A percentile compares a stretch with the other conserved stretches of the same genome.
Conservation (phyloP, 2,888 invertebrate species). For the Nysson spinosus region DNA sequence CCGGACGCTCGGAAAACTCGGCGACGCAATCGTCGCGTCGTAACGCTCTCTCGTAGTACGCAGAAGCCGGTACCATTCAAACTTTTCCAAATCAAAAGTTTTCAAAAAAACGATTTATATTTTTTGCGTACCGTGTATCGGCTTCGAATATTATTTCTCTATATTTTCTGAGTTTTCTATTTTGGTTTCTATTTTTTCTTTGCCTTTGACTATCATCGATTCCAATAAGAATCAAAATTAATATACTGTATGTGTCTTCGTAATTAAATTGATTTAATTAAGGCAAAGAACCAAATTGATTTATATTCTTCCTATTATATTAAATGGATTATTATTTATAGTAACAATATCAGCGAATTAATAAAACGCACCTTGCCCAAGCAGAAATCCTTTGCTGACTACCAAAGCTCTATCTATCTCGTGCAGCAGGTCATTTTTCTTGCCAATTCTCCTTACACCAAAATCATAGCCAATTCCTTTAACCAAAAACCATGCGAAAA, state of each 20-base stretch:
- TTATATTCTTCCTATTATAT: no score
- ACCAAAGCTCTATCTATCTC: constrained; percentile 82
- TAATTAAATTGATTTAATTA: no score
- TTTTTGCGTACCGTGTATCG: no score
- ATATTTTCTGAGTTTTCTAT: no score
- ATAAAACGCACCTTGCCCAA: constrained; percentile 77
- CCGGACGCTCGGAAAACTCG: constrained; percentile 66
- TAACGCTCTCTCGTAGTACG: constrained; percentile 27
- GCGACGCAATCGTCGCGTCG: constrained; percentile 16
- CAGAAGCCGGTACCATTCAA: constrained; percentile 43
- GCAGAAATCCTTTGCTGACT: constrained; percentile 82
- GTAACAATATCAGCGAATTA: no score
- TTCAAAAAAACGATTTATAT: not conserved
- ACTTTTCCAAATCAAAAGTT: constrained; percentile 23
- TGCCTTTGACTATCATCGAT: no score
- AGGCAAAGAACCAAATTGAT: no score
- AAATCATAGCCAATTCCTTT: constrained; percentile 61
- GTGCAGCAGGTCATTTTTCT: constrained; percentile 78
- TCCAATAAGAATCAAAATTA: no score
- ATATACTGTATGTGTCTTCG: no score
- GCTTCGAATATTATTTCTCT: no score
- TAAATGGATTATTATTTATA: no score
- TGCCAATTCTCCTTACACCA: constrained; percentile 58
- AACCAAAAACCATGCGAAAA: constrained; percentile 66
- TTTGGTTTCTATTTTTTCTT: no score